These are phyloP conservation scores for Aphelinus certus DNA, from an alignment of 1,140 invertebrate genomes.

Conservation along the genomic window DNA sequence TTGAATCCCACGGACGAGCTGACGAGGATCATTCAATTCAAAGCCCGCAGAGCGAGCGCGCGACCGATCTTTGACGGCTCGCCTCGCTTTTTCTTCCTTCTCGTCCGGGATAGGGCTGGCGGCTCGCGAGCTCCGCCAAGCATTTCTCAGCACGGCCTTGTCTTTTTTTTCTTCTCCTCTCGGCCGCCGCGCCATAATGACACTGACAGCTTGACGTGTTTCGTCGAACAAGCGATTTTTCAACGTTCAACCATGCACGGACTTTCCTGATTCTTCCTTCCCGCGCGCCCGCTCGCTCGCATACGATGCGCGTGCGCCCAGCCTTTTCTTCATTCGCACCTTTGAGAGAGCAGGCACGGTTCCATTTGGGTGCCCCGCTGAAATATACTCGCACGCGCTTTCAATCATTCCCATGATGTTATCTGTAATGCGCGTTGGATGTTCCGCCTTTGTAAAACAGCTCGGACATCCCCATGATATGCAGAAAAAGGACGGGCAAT, in stretches of 20 bases:
- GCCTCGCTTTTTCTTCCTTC: slow-evolving; percentile 28
- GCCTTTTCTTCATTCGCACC: background rate
- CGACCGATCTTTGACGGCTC: slow-evolving; percentile 43
- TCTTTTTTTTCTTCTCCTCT: slow-evolving; percentile 7
- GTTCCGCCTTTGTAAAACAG: background rate
- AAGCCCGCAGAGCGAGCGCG: slow-evolving; percentile 41
- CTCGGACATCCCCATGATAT: slow-evolving; percentile 10
- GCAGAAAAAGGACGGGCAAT: too few species aligned
- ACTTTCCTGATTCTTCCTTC: slow-evolving; percentile 37
- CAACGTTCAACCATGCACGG: slow-evolving; percentile 9
- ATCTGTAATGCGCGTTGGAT: too few species aligned
- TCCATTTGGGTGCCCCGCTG: background rate
- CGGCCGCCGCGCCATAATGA: slow-evolving; percentile 17
- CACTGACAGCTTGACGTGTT: slow-evolving; percentile 36
- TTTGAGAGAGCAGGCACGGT: background rate
- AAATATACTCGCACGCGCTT: too few species aligned
- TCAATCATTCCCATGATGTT: too few species aligned
- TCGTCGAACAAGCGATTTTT: slow-evolving; percentile 39
- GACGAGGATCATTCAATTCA: slow-evolving; percentile 55
- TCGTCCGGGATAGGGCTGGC: background rate
- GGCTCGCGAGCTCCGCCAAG: background rate
- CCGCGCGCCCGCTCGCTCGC: background rate
- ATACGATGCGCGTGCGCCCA: background rate
- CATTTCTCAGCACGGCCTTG: slow-evolving; percentile 22
- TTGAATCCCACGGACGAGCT: slow-evolving; percentile 52